Percentiles rank a stretch among this genome's conserved stretches.
These are phyloP conservation scores for Penaeus monodon DNA, from an alignment of 2,888 invertebrate species.

Conservation along the genomic window DNA sequence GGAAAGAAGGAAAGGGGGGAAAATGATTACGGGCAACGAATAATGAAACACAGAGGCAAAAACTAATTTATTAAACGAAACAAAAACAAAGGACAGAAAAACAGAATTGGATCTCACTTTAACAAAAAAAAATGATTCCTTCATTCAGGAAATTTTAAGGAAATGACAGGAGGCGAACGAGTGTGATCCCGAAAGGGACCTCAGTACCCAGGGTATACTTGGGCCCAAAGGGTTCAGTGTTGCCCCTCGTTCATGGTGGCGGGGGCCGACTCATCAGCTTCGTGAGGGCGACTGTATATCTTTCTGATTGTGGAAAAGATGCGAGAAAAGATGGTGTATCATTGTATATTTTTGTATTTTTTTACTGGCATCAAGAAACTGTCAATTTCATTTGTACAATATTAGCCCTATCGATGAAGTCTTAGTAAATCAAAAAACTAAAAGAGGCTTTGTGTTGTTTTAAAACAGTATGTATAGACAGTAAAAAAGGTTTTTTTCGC, in stretches of 20 bases:
- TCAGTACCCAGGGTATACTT: slow-evolving; percentile 16
- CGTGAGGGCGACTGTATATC: slow-evolving; percentile 20
- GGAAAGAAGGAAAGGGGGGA: no score
- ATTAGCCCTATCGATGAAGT: no score
- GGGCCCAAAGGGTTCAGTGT: slow-evolving; percentile 40
- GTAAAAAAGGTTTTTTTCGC: background rate
- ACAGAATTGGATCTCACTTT: background rate
- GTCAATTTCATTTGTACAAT: no score
- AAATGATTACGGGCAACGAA: background rate
- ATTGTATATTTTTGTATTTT: no score
- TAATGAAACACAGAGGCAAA: background rate
- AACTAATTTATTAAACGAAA: no score
- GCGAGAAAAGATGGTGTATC: no score
- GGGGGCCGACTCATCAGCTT: slow-evolving; percentile 19
- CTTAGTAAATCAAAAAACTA: no score
- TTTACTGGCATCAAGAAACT: no score
- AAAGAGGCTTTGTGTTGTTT: no score
- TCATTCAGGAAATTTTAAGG: slow-evolving; percentile 78
- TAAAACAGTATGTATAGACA: no score
- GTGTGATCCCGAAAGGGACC: slow-evolving; percentile 21
- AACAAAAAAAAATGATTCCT: slow-evolving; percentile 67
- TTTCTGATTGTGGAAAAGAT: slow-evolving; percentile 32
- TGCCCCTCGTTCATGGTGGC: background rate
- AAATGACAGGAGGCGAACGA: slow-evolving; percentile 70
- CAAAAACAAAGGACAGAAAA: no score